Evolutionary conservation across 2,797 vertebrate species (phyloP).

Genomic region (Sorex maritimensis): DNA sequence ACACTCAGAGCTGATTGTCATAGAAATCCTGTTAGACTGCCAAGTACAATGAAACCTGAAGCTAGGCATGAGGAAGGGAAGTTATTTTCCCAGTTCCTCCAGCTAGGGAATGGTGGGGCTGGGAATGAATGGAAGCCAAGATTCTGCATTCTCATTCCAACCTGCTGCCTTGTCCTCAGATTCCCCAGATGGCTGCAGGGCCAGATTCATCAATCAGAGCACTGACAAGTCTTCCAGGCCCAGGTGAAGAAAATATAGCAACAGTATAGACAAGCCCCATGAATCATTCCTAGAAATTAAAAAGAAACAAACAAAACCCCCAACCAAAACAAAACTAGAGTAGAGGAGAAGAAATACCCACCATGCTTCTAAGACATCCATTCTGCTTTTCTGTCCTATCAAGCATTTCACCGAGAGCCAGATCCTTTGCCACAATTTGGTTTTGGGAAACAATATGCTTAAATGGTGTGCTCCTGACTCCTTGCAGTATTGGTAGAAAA

Average conservation of each 20-base stretch:
- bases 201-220: conserved; percentile 34
- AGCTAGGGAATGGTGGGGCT: background rate
- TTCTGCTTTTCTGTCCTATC: conserved; percentile 84
- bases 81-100: background rate
- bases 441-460: conserved; percentile 84
- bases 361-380: conserved; percentile 83
- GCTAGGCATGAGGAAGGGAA: background rate
- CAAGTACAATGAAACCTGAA: conserved; percentile 9
- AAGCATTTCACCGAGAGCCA: conserved; percentile 67
- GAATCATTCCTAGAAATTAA: conserved; percentile 64
- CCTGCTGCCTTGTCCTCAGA: background rate
- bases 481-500: conserved; percentile 82
- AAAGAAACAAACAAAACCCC: conserved; percentile 23
- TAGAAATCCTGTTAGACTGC: background rate
- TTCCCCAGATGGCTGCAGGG: background rate
- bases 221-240: background rate
- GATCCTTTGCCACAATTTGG: conserved; percentile 85
- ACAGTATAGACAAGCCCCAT: background rate
- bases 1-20: background rate
- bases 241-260: conserved; percentile 25
- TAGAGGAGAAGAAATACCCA: conserved; percentile 38
- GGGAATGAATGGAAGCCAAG: background rate
- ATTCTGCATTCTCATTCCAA: background rate
- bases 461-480: conserved; percentile 78
- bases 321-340: background rate